Base-by-base conservation (phyloP, 2,888 invertebrate species). In the Parapristionchus giblindavisi region DNA sequence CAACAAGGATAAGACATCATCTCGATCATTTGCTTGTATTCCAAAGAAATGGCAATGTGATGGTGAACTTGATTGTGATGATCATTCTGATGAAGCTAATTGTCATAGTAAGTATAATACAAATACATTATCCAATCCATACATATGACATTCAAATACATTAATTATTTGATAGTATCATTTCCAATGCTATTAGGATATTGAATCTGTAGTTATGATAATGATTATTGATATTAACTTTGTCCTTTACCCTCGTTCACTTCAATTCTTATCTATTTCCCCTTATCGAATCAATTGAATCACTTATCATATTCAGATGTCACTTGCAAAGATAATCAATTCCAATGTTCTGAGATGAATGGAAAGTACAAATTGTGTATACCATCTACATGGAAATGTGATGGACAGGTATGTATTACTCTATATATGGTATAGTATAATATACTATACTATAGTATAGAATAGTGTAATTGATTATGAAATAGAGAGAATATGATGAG, bases 311-410 rank as follows among this genome's bases (percentile, higher is more conserved):
- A 76, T 83, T 32, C 75, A 81, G 81, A 79, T 21, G 79, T 83
- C 27, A 61, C 65, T 1, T 84, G 84, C 75, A 73, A 77, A 29
- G 76, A 75, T 24, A 79, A 79, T 52, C 85, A 86, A 65, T 85
- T 83, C 78, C 78, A 82, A 29, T 87, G 87, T 75, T 78, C 79
- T 51, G 84, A 84, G 36, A 77, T 82, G 27, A 77, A 81, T 51
- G 84, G 83, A 17, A 78, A 82, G 61, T 83, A 79, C 77, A 80
- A 77, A 58, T 73, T 80, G 40, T 86, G 87, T 66, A 87, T 87
- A 72, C 86, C 87, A 3, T 56, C 73, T 14, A 81, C 84, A 11
- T 87, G 87, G 87, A 77, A 80, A 0, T 86, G 86, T 54, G 86
- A 86, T 58, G 85, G 85, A 34, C 84, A 84, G 77, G 81, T 82